Base-by-base conservation (phyloP, 2,888 invertebrate genomes). In the Alloscopus bannaensis region DNA sequence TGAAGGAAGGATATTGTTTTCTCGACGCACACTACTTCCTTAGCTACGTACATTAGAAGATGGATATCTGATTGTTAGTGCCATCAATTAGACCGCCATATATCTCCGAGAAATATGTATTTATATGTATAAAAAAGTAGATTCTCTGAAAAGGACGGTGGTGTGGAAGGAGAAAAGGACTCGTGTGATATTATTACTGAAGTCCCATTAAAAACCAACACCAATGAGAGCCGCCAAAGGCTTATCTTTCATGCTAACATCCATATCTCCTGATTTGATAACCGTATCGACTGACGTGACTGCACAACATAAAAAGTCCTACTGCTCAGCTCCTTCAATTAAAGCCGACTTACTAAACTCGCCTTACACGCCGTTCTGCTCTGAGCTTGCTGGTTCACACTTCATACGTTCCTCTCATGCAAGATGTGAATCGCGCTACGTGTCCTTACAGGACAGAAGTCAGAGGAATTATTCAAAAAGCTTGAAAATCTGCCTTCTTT, bases 281-380 rank as follows among this genome's bases (percentile, higher is more conserved):
- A 81, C 47, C 81, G 81, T 81, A 57, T 78, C 81, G 79, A 70
- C 77, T 81, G 81, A 81, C 81, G 81, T 81, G 81, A 81, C 81
- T 81, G 24, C 66, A 42, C 64, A 16, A 55, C 65, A 68, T 55
- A 68, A 24, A 29, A 28, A 22, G 20, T 31, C 3, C n/a, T 31
- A 31, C 31, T 64, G 42, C 31, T 60, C 40, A 42, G 45, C 45
- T 65, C 50, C 65, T 47, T 68, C 55, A 55, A 52, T 68, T 68
- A 55, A 22, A 36, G 68, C 47, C 55, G 65, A 47, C 65, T 65
- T 65, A 42, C 24, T 40, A 22, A 45, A 2, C 24, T 3, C n/a
- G n/a, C n/a, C n/a, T n/a, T n/a, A n/a, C n/a, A n/a, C n/a, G 26
- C 64, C 40, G n/a, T 57, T 57, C 16, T 57, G 28, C 26, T 28